Percentiles rank a stretch among this genome's conserved stretches.
These are phyloP conservation scores for Eulithis testata DNA, from an alignment of 2,888 invertebrate genomes.

Conservation along the genomic window DNA sequence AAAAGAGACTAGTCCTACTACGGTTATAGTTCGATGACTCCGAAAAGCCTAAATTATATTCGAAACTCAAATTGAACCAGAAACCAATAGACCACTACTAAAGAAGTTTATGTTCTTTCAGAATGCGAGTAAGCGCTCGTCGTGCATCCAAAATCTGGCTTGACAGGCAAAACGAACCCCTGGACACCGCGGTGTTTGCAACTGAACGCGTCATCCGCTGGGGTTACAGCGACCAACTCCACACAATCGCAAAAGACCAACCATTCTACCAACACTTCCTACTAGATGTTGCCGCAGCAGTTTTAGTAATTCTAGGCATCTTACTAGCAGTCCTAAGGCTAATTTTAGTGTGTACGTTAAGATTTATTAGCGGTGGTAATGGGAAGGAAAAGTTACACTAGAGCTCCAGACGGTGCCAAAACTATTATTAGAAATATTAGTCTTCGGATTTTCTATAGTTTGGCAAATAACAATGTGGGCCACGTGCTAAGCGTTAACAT, in stretches of 20 bases:
- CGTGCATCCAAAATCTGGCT: constrained; percentile 79
- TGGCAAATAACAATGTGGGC: no score
- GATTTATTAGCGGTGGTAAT: constrained; percentile 54
- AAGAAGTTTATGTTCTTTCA: constrained; percentile 44
- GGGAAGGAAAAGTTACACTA: constrained; percentile 70
- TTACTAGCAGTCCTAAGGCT: constrained; percentile 53
- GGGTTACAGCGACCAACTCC: constrained; percentile 64
- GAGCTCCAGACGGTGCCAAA: constrained; percentile 32
- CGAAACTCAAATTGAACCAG: no score
- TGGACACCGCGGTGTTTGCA: constrained; percentile 85
- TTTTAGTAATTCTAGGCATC: constrained; percentile 50
- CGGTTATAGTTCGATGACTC: no score
- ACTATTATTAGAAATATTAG: constrained; percentile 24
- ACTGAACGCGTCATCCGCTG: constrained; percentile 82
- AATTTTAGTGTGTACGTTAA: constrained; percentile 53
- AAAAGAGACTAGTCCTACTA: no score
- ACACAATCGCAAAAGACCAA: constrained; percentile 63
- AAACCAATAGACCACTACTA: no score
- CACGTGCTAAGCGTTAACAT: not conserved
- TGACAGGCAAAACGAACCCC: constrained; percentile 77
- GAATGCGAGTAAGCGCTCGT: constrained; percentile 72
- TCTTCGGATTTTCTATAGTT: no score
- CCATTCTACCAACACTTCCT: constrained; percentile 62
- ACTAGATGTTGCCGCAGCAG: constrained; percentile 65
- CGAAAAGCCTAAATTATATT: no score